These are phyloP conservation scores for Sesia bembeciformis DNA, from an alignment of 2,888 invertebrate genomes.

Conservation along the genomic window DNA sequence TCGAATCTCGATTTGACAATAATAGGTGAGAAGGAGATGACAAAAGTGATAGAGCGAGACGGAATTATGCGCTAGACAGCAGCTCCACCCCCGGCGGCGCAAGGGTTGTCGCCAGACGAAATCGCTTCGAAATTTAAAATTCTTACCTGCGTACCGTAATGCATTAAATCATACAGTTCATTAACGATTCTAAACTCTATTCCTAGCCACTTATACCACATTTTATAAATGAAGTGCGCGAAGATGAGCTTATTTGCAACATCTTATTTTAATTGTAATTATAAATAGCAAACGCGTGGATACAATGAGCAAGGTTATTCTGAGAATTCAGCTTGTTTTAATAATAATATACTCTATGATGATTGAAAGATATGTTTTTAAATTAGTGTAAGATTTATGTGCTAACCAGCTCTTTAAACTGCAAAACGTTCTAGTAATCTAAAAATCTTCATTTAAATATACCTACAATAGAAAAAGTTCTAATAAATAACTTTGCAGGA, in stretches of 20 bases:
- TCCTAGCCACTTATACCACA: slow-evolving; percentile 14
- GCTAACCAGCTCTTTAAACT: slow-evolving; percentile 17
- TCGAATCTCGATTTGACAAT: slow-evolving; percentile 73
- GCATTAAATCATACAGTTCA: slow-evolving; percentile 24
- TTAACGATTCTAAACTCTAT: slow-evolving; percentile 44
- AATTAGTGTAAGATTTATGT: slow-evolving; percentile 39
- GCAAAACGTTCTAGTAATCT: too few species aligned
- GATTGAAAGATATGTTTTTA: slow-evolving; percentile 48
- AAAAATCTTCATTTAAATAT: too few species aligned
- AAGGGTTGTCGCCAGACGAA: slow-evolving; percentile 70
- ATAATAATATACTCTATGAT: slow-evolving; percentile 31
- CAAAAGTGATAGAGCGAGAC: slow-evolving; percentile 36
- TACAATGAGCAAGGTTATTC: slow-evolving; percentile 66
- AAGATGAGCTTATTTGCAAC: slow-evolving; percentile 32
- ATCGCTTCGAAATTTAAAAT: slow-evolving; percentile 60
- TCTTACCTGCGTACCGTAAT: slow-evolving; percentile 47
- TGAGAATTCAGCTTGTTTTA: slow-evolving; percentile 57
- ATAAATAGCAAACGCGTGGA: slow-evolving; percentile 68
- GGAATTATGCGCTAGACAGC: slow-evolving; percentile 40
- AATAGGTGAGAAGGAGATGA: slow-evolving; percentile 66
- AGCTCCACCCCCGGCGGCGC: slow-evolving; percentile 63
- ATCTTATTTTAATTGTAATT: slow-evolving; percentile 54
- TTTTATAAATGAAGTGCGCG: slow-evolving; percentile 14
- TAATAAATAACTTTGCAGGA: too few species aligned
- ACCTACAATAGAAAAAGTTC: too few species aligned